These are phyloP conservation scores for Aradophagus sp. DNA, from an alignment of 1,140 invertebrate genomes.

Conservation along the genomic window DNA sequence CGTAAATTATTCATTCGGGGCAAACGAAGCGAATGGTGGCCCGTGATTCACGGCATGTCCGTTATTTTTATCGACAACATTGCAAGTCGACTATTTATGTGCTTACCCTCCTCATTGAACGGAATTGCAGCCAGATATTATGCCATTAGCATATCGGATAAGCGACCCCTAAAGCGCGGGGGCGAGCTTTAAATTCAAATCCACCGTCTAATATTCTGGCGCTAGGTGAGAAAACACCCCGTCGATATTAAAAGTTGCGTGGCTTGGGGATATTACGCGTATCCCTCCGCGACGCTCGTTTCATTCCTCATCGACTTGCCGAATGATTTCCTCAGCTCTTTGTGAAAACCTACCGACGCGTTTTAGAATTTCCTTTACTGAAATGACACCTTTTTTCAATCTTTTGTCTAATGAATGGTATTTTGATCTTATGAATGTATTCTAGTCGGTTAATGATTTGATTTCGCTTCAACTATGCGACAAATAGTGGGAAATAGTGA, in stretches of 20 bases:
- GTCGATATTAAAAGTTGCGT: constrained; percentile 73
- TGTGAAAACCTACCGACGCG: constrained; percentile 17
- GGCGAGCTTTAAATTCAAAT: constrained; percentile 69
- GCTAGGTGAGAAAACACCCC: constrained; percentile 71
- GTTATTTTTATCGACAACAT: constrained; percentile 29
- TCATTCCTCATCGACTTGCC: constrained; percentile 53
- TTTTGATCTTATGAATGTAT: too few species aligned
- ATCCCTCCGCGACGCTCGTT: constrained; percentile 30
- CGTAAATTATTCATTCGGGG: not conserved
- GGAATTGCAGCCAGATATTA: constrained; percentile 60
- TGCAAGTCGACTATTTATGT: constrained; percentile 39
- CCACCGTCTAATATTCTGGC: constrained; percentile 62
- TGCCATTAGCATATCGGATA: constrained; percentile 70
- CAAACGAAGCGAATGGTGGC: too few species aligned
- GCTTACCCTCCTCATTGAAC: constrained; percentile 49
- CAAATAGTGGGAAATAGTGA: too few species aligned
- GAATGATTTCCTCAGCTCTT: constrained; percentile 42
- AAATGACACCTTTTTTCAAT: too few species aligned
- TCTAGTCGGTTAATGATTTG: too few species aligned
- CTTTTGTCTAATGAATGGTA: too few species aligned
- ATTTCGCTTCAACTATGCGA: too few species aligned
- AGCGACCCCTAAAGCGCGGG: constrained; percentile 58
- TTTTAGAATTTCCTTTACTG: too few species aligned
- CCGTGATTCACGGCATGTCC: constrained; percentile 2
- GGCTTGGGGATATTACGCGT: constrained; percentile 66